Evolutionary conservation across 2,797 vertebrate genomes (phyloP).

Genomic region (Cryptoblepharus egeriae): DNA sequence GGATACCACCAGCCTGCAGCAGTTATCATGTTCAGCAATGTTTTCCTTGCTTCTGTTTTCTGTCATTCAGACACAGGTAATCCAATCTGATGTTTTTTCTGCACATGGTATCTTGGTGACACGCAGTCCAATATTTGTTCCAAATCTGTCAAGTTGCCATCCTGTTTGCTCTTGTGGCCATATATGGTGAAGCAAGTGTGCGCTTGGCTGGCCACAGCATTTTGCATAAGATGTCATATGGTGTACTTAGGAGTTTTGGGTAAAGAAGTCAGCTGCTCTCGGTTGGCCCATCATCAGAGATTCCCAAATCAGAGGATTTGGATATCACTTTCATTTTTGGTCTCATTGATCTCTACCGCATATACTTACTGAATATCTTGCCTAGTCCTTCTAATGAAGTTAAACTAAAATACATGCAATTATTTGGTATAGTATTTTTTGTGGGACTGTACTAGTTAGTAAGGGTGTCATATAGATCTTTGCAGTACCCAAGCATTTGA

Average conservation of each 20-base stretch:
- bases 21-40: conserved; percentile 43
- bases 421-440: neutral
- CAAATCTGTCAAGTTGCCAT: conserved; percentile 71
- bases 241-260: conserved; percentile 64
- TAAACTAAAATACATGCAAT: neutral
- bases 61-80: conserved; percentile 62
- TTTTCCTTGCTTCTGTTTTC: conserved; percentile 47
- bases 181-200: conserved; percentile 55
- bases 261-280: conserved; percentile 45
- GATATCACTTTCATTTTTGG: conserved; percentile 60
- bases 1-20: conserved; percentile 49
- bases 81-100: conserved; percentile 67
- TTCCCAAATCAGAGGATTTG: conserved; percentile 62
- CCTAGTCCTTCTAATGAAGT: neutral
- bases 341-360: neutral
- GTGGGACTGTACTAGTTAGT: neutral
- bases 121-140: conserved; percentile 58
- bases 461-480: neutral
- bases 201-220: conserved; percentile 45
- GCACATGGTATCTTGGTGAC: conserved; percentile 48
- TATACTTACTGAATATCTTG: neutral
- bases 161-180: conserved; percentile 53
- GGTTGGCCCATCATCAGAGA: conserved; percentile 55
- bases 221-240: conserved; percentile 48
- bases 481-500: neutral